Evolutionary conservation across 1,140 invertebrate species (phyloP).

Genomic region (Homarus americanus): DNA sequence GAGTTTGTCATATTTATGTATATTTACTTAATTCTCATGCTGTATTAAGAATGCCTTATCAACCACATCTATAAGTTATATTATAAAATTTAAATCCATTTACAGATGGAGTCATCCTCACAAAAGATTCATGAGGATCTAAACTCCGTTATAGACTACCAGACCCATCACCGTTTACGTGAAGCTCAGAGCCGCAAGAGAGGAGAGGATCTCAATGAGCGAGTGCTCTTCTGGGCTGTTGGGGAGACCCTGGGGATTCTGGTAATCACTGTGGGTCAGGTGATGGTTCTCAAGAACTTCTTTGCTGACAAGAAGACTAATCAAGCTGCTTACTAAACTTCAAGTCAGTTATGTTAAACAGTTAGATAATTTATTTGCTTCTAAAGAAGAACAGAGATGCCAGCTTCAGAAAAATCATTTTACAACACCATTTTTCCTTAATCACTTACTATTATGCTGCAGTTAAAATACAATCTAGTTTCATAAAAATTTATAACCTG

Average conservation of each 20-base stretch:
- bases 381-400: not conserved
- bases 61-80: too few relatives aligned
- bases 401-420: not conserved
- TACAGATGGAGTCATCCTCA: conserved; percentile 93
- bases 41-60: too few relatives aligned
- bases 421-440: not conserved
- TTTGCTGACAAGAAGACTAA: conserved; percentile 85
- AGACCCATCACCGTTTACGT: conserved; percentile 96
- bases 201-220: conserved; percentile 96
- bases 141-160: conserved; percentile 92
- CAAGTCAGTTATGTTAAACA: not conserved
- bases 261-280: conserved; percentile 91
- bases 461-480: not conserved
- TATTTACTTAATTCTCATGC: not conserved
- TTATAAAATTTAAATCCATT: conserved; percentile 21
- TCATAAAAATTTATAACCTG: not conserved
- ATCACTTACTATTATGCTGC: not conserved
- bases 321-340: conserved; percentile 58
- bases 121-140: conserved; percentile 93
- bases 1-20: conserved; percentile 73
- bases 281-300: conserved; percentile 95
- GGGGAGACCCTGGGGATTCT: conserved; percentile 92
- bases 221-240: conserved; percentile 95
- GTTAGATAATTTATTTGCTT: not conserved
- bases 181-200: conserved; percentile 96